These are phyloP conservation scores for Collichthys lucidus DNA, from an alignment of 2,113 vertebrate species.

Conservation along the genomic window DNA sequence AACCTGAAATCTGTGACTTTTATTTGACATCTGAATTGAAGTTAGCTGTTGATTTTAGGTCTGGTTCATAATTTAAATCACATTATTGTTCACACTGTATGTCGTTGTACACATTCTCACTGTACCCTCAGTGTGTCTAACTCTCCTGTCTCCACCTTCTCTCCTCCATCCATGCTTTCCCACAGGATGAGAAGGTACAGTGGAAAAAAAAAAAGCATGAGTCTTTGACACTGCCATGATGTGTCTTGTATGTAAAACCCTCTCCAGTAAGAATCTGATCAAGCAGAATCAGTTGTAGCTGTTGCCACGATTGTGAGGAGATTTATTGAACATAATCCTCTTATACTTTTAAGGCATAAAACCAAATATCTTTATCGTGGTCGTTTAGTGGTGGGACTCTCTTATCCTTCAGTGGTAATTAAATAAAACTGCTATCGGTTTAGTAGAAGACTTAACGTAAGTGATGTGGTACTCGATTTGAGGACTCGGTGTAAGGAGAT, in stretches of 20 bases:
- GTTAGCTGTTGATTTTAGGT: neutral
- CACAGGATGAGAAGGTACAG: conserved; percentile 97
- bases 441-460: neutral
- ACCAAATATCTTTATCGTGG: neutral
- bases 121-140: conserved; percentile 63
- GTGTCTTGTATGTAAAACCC: conserved; percentile 26
- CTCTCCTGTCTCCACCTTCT: conserved; percentile 78
- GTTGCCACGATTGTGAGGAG: no score
- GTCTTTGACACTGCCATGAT: conserved; percentile 12
- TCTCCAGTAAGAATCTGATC: neutral
- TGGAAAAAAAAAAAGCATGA: conserved; percentile 55
- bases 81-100: conserved; percentile 4
- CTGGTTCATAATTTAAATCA: neutral
- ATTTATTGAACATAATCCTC: no score
- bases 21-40: neutral
- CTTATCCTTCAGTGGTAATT: neutral
- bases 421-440: neutral
- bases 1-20: neutral
- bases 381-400: no score
- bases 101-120: conserved; percentile 24
- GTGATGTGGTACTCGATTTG: neutral
- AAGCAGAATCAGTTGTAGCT: neutral
- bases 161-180: conserved; percentile 83
- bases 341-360: no score
- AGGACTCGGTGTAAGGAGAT: neutral